A percentile compares a stretch with the other conserved stretches of the same genome.
These are phyloP conservation scores for Penaeus monodon DNA, from an alignment of 2,888 invertebrate species.

Conservation along the genomic window DNA sequence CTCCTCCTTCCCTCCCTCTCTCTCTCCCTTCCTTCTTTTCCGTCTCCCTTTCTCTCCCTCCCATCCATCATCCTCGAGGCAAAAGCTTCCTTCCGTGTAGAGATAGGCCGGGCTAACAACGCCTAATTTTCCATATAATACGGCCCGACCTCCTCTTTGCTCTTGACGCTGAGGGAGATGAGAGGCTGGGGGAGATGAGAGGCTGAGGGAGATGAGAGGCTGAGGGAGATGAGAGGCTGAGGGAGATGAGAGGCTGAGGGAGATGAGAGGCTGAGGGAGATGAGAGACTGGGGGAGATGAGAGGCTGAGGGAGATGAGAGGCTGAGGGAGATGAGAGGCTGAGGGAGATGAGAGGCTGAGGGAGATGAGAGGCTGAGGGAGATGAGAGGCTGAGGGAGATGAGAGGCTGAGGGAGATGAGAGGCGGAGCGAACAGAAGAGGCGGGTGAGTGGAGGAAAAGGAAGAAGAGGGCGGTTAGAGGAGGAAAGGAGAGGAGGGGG, in stretches of 20 bases:
- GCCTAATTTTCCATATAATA: slow-evolving; percentile 46
- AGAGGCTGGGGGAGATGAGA: slow-evolving; percentile 3
- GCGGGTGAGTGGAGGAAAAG: too few species aligned
- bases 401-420: background rate
- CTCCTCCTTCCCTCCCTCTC: too few species aligned
- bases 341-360: background rate
- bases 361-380: background rate
- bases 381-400: background rate
- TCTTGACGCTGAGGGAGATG: background rate
- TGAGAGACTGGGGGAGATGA: background rate
- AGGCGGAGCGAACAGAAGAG: background rate
- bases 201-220: slow-evolving; percentile 13
- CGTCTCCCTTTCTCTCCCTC: background rate
- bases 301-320: background rate
- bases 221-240: background rate
- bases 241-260: background rate
- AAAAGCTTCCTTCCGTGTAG: slow-evolving; percentile 39
- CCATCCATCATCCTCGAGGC: slow-evolving; percentile 26
- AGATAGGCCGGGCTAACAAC: slow-evolving; percentile 32
- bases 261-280: background rate
- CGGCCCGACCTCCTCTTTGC: slow-evolving; percentile 7
- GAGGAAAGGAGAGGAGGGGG: background rate
- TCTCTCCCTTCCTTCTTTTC: too few species aligned
- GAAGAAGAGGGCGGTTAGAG: background rate
- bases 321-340: background rate